phyloP scores from a whole-genome alignment of 2,888 invertebrate species.

The Tipula helvola region DNA sequence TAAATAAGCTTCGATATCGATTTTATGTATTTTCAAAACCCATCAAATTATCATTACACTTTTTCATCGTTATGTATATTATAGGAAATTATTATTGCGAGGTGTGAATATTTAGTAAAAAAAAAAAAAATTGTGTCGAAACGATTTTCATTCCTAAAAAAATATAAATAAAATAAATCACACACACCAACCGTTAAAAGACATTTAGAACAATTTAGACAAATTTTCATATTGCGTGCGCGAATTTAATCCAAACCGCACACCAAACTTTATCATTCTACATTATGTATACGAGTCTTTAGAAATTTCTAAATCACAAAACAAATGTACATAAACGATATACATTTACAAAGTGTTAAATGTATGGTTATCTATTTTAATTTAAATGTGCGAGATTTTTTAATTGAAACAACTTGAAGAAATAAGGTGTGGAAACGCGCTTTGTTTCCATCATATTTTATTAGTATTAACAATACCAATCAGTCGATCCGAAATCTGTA shows the following conservation, averaged over 20 bases:
- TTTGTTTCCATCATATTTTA: too few relatives aligned
- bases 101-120: neutral
- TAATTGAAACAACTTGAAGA: neutral
- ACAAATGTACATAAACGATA: neutral
- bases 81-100: neutral
- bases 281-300: neutral
- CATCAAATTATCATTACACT: neutral
- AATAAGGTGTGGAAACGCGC: neutral
- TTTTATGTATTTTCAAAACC: neutral
- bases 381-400: neutral
- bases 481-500: neutral
- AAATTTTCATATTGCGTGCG: neutral
- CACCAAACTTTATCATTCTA: neutral
- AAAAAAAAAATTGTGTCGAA: neutral
- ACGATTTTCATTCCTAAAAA: neutral
- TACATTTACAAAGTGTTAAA: neutral
- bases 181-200: neutral
- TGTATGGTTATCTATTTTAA: neutral
- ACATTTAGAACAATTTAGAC: neutral
- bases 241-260: neutral
- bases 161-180: neutral
- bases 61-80: neutral
- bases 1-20: neutral
- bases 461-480: too few relatives aligned
- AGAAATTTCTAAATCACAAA: neutral